phyloP scores from a whole-genome alignment of 2,797 vertebrate species.

The Glossophaga mutica region DNA sequence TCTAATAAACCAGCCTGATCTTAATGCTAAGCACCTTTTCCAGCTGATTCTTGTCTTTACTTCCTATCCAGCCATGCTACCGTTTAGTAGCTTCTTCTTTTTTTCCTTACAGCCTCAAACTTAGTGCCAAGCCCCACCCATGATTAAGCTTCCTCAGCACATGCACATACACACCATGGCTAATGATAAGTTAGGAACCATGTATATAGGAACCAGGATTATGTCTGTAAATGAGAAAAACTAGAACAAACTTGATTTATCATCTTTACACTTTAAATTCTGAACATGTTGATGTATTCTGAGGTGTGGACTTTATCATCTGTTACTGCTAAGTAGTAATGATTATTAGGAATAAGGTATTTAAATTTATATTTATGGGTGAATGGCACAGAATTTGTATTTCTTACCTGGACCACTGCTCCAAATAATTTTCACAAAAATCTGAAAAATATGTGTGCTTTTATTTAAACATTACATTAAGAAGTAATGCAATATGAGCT shows the following conservation, averaged over 20 bases:
- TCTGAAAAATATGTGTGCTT: not conserved
- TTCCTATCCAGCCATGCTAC: not conserved
- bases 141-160: not conserved
- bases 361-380: not conserved
- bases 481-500: not conserved
- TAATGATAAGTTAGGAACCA: not conserved
- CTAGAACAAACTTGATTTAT: not conserved
- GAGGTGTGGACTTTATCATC: not conserved
- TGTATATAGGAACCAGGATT: not conserved
- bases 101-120: not conserved
- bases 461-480: constrained; percentile 30
- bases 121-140: not conserved
- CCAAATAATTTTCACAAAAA: constrained; percentile 4
- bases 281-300: constrained; percentile 5
- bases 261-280: constrained; percentile 6
- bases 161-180: not conserved
- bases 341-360: not conserved
- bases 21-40: not conserved
- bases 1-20: not conserved
- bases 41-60: not conserved
- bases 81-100: not conserved
- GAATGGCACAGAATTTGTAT: not conserved
- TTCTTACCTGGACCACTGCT: not conserved
- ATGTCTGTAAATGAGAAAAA: not conserved
- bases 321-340: not conserved